Percentiles rank a stretch among this genome's conserved stretches.
Evolutionary conservation across 2,888 invertebrate species (phyloP).

Genomic region (Caenorhabditis sp.): DNA sequence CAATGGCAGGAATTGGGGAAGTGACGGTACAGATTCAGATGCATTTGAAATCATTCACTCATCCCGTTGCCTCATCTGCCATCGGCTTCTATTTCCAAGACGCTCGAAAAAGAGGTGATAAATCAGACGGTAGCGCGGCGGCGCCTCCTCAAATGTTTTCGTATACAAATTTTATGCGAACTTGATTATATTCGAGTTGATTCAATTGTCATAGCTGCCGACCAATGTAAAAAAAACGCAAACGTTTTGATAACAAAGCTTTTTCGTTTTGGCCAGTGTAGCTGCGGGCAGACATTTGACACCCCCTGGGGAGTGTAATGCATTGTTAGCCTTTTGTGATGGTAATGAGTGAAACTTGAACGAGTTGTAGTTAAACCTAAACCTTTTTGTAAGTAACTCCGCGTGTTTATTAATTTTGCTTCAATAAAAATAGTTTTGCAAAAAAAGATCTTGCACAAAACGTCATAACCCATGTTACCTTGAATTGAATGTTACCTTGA

Average conservation of each 20-base stretch:
- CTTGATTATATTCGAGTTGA: constrained; percentile 26
- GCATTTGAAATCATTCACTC: background rate
- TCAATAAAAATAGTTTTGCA: no score
- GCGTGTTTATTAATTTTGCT: no score
- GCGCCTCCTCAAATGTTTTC: constrained; percentile 17
- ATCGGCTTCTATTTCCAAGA: constrained; percentile 10
- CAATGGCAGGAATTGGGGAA: no score
- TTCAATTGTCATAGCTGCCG: no score
- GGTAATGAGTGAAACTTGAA: constrained; percentile 5
- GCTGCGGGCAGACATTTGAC: background rate
- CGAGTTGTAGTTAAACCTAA: background rate
- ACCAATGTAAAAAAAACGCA: background rate
- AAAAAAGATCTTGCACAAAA: no score
- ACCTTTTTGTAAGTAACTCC: no score
- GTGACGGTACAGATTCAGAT: background rate
- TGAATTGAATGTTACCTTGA: no score
- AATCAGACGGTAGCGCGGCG: constrained; percentile 24
- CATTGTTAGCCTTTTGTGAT: constrained; percentile 38
- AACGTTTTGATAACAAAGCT: constrained; percentile 55
- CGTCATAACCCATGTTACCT: no score
- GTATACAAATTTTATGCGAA: constrained; percentile 40
- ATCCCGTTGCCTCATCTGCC: background rate
- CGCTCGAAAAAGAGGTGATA: constrained; percentile 40
- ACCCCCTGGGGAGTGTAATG: constrained; percentile 30
- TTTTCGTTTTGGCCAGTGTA: background rate